phyloP scores from a whole-genome alignment of 2,113 vertebrate genomes.

The Erythrocercus mccallii region DNA sequence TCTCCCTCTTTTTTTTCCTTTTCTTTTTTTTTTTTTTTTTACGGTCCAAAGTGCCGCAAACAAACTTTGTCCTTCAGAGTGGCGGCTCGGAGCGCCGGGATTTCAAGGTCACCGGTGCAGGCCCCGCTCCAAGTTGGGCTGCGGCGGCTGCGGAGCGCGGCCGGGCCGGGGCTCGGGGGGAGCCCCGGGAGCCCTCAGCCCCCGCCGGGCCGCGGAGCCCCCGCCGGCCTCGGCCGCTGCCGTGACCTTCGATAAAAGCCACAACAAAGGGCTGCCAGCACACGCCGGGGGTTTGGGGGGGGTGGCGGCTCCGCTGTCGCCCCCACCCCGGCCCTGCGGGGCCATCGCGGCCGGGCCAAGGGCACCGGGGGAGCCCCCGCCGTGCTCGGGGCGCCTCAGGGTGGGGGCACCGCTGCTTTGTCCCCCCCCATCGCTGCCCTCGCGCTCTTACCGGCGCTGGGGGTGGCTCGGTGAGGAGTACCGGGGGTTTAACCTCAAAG shows the following conservation, averaged over 20 bases:
- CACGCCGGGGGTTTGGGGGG: not conserved
- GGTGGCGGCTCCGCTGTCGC: not conserved
- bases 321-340: not conserved
- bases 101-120: conserved; percentile 92
- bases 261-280: conserved; percentile 41
- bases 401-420: not conserved
- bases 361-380: not conserved
- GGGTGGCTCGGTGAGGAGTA: not conserved
- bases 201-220: not conserved
- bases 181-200: not conserved
- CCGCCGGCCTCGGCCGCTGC: not conserved
- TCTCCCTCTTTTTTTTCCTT: too few relatives aligned
- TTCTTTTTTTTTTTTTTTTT: too few relatives aligned
- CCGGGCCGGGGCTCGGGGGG: not conserved
- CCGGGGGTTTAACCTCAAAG: not conserved
- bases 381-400: not conserved
- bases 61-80: conserved; percentile 91
- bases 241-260: conserved; percentile 74
- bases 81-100: conserved; percentile 77
- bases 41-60: conserved; percentile 50
- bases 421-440: not conserved
- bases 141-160: not conserved
- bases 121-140: conserved; percentile 72
- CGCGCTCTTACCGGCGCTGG: not conserved
- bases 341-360: too few relatives aligned